Conservation (phyloP, 2,888 invertebrate genomes). For the Plagiodera versicolora region DNA sequence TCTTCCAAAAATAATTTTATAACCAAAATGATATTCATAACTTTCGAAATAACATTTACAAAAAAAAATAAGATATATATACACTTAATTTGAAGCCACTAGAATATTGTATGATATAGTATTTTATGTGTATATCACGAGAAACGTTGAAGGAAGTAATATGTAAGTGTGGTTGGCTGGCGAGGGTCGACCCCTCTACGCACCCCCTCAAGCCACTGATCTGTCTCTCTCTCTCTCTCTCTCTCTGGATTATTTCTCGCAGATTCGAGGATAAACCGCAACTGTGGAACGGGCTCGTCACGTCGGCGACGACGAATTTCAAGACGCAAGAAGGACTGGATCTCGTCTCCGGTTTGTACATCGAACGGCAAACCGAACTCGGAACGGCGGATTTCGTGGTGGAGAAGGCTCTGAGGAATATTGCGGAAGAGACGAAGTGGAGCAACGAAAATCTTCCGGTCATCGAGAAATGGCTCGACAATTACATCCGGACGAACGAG, state of each 20-base stretch:
- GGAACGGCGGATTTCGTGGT: slow-evolving; percentile 74
- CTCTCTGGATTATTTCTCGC: too few relatives aligned
- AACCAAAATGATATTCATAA: too few relatives aligned
- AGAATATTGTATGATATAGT: too few relatives aligned
- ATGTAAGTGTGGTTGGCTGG: too few relatives aligned
- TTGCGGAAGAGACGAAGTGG: slow-evolving; percentile 76
- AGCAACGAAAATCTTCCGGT: slow-evolving; percentile 74
- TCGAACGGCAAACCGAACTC: slow-evolving; percentile 66
- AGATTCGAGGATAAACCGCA: slow-evolving; percentile 71
- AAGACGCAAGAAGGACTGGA: slow-evolving; percentile 74
- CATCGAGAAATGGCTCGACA: slow-evolving; percentile 72
- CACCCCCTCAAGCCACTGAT: slow-evolving; percentile 30
- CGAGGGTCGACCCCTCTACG: too few relatives aligned
- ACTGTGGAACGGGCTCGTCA: slow-evolving; percentile 75
- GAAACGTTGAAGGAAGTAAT: too few relatives aligned
- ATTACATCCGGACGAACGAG: slow-evolving; percentile 53
- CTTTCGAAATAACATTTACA: too few relatives aligned
- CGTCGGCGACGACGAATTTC: slow-evolving; percentile 74
- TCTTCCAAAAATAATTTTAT: too few relatives aligned
- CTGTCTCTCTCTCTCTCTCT: too few relatives aligned
- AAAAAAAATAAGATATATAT: too few relatives aligned
- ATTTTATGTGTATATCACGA: too few relatives aligned
- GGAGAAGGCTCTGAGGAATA: slow-evolving; percentile 71
- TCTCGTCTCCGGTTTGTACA: slow-evolving; percentile 68
- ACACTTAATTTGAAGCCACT: too few relatives aligned